phyloP scores from a whole-genome alignment of 2,113 vertebrate species.

The Phalacrocorax brasilianus region DNA sequence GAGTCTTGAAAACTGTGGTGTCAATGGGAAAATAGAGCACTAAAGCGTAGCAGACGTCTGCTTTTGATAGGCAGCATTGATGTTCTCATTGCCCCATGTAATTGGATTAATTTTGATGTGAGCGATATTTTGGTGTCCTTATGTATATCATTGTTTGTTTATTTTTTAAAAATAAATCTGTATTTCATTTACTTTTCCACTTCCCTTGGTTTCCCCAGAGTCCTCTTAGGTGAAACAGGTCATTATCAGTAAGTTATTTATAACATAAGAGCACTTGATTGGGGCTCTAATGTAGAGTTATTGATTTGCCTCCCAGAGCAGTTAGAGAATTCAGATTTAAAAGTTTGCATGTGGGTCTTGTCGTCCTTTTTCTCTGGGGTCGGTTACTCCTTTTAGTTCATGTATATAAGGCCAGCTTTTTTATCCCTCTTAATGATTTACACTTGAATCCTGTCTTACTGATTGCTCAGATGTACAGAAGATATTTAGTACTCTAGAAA shows the following conservation, averaged over 20 bases:
- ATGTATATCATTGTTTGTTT: not conserved
- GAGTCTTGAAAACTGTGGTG: not conserved
- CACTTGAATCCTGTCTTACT: not conserved
- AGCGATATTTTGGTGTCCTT: not conserved
- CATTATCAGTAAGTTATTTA: not conserved
- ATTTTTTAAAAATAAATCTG: not conserved
- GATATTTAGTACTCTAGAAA: not conserved
- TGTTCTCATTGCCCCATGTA: not conserved
- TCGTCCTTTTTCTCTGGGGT: not conserved
- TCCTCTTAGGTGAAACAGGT: not conserved
- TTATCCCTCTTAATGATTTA: not conserved
- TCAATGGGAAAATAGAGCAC: not conserved
- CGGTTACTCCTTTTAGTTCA: not conserved
- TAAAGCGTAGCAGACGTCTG: not conserved
- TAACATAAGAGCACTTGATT: not conserved
- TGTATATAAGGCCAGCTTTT: not conserved
- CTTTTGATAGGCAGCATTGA: not conserved
- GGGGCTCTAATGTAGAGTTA: not conserved
- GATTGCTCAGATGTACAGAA: not conserved
- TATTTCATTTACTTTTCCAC: not conserved
- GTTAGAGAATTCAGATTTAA: not conserved
- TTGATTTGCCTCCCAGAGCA: not conserved
- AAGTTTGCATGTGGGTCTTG: not conserved
- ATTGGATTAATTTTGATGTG: not conserved
- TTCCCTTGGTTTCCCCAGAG: not conserved